Base-by-base conservation (phyloP, 2,113 vertebrate genomes). In the Chaenogobius annularis region DNA sequence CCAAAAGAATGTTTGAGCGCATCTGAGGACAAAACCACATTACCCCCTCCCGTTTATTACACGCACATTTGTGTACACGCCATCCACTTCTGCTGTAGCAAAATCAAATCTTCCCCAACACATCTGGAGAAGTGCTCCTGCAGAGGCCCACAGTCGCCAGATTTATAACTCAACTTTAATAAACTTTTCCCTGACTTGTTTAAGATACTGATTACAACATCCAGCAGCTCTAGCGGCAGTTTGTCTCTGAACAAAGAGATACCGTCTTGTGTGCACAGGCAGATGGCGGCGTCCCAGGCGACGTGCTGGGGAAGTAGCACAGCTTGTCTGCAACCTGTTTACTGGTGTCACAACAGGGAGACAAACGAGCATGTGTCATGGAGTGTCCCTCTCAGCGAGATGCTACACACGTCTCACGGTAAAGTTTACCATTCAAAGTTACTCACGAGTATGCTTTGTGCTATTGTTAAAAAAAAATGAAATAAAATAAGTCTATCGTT, bases 301-400 rank as follows among this genome's bases (percentile, higher is more conserved):
- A 86, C 67, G 35, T 68, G 19, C 70, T 76, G 82, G 78, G 77
- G 75, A 80, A 78, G 74, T 59, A 69, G 67, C 67, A 75, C 83
- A 80, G 83, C 77, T 82, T 77, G 87, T 86, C 77, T 74, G 74
- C 81, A 90, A 81, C 79, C 83, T 84, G 85, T 86, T 86, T 78
- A 71, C 35, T 69, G 69, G 67, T 44, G 37, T 80, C 66, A 84
- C 75, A 69, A 71, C 26, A 15, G 76, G 61, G 79, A 86, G 85
- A 89, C 84, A 79, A 85, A 88, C 75, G 81, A 88, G 80, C 73
- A 46, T 40, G 74, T 86, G 85, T 86, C 82, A 72, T 72, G 50
- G 22, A 75, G 54, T 61, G 56, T 73, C 82, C 77, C 64, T 81
- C 70, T 65, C 72, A 69, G 70, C 59, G 63, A 63, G 72, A 15